Evolutionary conservation across 2,797 vertebrate genomes (phyloP), one percentile per base, ranked within the genome.

Genomic region (Benthosema pterotum): DNA sequence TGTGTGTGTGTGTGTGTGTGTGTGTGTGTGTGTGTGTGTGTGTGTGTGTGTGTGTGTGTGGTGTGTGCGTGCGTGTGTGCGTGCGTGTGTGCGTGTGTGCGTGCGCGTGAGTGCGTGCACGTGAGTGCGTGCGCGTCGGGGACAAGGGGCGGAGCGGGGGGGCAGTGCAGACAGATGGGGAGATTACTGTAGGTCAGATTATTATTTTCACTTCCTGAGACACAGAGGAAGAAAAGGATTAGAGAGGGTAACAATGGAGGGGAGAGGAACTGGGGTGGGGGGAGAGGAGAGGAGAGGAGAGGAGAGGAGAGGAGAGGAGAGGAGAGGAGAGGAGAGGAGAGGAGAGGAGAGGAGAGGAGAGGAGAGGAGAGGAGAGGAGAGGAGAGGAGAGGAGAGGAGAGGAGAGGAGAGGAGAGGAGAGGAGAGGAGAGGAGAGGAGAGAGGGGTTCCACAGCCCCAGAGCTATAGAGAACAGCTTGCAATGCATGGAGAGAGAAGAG

Each of bases 381-480:
- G 42, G 19, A 54, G 45, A 49, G 17, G 12, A 25, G 18, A n/a
- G 3, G 22, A 15, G 19, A 42, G 46, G 8, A 5, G 18, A 6
- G 16, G 8, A 51, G 38, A 49, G 38, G 48, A 16, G 9, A 18
- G 8, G 62, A 48, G 52, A 66, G 16, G 5, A 7, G 13, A 42
- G 22, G 43, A 15, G 9, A 7, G 45, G 3, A 13, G 38, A 42
- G 12, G 15, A 18, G 58, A 52, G 59, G 67, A 70, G 72, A 65
- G 73, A 76, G 48, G 78, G 52, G 54, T 9, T 62, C 67, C 66
- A 64, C 70, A 71, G 69, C 52, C 62, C 71, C 32, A 56, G 71
- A 74, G 72, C 82, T 71, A 64, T 72, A 71, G 67, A 78, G 82
- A 84, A 88, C 89, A 90, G 78, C 84, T 74, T 87, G 84, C 75